Evolutionary conservation across 2,113 vertebrate genomes (phyloP), one percentile per base, ranked within the genome.

Genomic region (Hymenochirus boettgeri): DNA sequence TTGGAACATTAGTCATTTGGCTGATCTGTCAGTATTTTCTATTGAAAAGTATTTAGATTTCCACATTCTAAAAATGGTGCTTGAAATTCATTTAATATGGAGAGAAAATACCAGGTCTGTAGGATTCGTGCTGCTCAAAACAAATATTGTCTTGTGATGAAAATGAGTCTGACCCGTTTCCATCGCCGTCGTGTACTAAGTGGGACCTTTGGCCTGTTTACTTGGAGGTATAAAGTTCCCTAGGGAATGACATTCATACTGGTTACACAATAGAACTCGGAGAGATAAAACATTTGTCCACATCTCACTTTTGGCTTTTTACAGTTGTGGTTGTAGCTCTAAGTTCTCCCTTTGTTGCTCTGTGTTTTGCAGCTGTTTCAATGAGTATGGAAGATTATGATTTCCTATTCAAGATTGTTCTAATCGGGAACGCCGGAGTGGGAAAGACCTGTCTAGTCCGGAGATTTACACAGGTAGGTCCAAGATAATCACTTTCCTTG

Each of bases 381-480:
- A 91, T 94, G 94, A 98, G 92, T 85, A 99, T 98, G 96, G 96
- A 98, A 93, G 96, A 99, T 93, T 99, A 97, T 94, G 96, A 98
- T 87, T 98, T 97, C 86, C 91, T 99, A 77, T 99, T 99, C 86
- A 99, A 99, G 88, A 99, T 98, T 82, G 96, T 99, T 83, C 94
- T 99, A 75, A 98, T 99, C 18, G 96, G 96, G 87, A 99, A 99
- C 73, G 95, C 96, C n/a, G 96, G 96, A 10, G 96, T 99, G 73
- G 96, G 96, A 69, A 99, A 99, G 87, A 99, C 96, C 77, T 98
- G 96, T 82, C 89, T 99, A 50, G 96, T 99, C 62, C 89, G 96
- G 72, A 89, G 96, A 66, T 99, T 98, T 78, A 99, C 96, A 88
- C 96, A 98, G 96, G 96, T 98, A 31, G 10, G 29, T 31, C 5